phyloP scores from a whole-genome alignment of 2,888 invertebrate genomes.

The Palloptera scutellata region DNA sequence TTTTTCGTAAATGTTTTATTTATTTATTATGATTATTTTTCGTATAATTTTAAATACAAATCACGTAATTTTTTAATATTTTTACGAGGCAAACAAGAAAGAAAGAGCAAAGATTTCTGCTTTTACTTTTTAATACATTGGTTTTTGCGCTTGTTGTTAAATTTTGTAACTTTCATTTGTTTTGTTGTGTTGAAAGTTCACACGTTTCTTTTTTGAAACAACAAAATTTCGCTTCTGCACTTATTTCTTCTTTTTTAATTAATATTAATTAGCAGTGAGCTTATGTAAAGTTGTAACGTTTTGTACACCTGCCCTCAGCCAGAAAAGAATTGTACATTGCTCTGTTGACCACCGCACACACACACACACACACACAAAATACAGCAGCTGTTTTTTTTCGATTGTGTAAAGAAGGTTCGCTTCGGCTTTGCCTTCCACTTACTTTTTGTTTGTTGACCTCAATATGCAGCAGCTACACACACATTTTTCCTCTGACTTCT shows the following conservation, averaged over 20 bases:
- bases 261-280: too few species aligned
- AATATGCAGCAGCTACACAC: conserved; percentile 35
- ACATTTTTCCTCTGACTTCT: conserved; percentile 25
- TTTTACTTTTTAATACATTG: not conserved
- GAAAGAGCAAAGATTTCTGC: not conserved
- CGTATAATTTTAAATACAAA: conserved; percentile 32
- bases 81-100: not conserved
- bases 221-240: not conserved
- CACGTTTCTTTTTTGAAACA: not conserved
- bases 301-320: conserved; percentile 51
- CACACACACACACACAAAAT: not conserved
- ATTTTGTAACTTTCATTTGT: not conserved
- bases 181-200: not conserved
- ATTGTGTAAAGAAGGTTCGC: conserved; percentile 17
- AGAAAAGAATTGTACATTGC: conserved; percentile 40
- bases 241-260: too few species aligned
- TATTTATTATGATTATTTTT: not conserved
- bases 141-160: not conserved
- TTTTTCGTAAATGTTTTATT: too few species aligned
- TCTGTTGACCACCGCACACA: conserved; percentile 46
- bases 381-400: not conserved
- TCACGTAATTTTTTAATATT: conserved; percentile 25
- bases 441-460: conserved; percentile 43
- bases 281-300: not conserved
- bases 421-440: conserved; percentile 28